Base-by-base conservation (phyloP, 2,113 vertebrate genomes). In the Gobio gobio region DNA sequence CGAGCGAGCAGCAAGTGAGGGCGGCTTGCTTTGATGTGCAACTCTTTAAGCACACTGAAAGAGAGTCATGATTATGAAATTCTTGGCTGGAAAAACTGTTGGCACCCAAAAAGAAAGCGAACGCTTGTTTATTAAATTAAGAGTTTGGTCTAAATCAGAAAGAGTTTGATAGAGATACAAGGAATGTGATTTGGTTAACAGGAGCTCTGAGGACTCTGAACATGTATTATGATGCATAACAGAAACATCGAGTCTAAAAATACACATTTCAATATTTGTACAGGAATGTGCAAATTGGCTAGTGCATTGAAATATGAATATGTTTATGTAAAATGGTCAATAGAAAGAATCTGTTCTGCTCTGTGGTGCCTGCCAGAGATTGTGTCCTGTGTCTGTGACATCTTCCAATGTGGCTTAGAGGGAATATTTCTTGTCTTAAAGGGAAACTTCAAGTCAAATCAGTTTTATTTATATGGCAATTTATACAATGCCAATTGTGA, bases 11-110 rank as follows among this genome's bases (percentile, higher is more conserved):
- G 63, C 47, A 54, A 77, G 75, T 33, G 56, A 49, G 59, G 58
- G 43, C 18, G 33, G 49, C 45, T 79, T 54, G 81, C 81, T 83
- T 83, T 83, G 75, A 85, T 78, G 75, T 72, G 56, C 26, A 66
- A 64, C 73, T 79, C 78, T 49, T 56, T 76, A 76, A 87, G 58
- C 29, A 33, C 75, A 45, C 20, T 8, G 68, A 36, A 82, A 75
- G 26, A 29, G 18, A 72, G 43, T n/a, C 5, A 24, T 63, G 29
- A 40, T n/a, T 72, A 79, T 58, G 59, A 70, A 81, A 74, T 36
- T 49, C 26, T 74, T 61, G 59, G 18, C 45, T 56, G 77, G 29
- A 51, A 26, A 70, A 74, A 36, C 33, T 24, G 49, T 70, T 72
- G 63, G 43, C 79, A 54, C 49, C 3, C 22, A 40, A 20, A 83